Base-by-base conservation (phyloP, 1,140 invertebrate genomes). In the Sinella curviseta region DNA sequence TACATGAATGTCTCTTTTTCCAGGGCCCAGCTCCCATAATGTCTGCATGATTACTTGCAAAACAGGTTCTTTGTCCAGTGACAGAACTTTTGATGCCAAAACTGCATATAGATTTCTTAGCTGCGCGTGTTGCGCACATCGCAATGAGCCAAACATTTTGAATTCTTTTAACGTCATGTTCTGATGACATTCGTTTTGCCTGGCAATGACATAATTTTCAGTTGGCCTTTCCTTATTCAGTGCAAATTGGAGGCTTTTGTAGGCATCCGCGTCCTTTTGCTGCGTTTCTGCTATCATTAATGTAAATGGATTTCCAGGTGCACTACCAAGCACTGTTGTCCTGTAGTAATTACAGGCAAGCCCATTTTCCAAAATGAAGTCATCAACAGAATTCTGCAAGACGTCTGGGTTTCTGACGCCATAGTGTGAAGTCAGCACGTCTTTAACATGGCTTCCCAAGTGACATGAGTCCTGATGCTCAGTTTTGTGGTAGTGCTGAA, bases 171-270 rank as follows among this genome's bases (percentile, higher is more conserved):
- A 8, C 17, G 35, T 24, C 74, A 75, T 2, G 16, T 80, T 73
- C 24, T 57, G 17, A 26, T 77, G 81, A 54, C 81, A 82, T 36
- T 76, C 70, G 28, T 60, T 20, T 70, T 79, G 78, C 1, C 78
- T 28, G 16, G 78, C 70, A 2, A 82, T 60, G 26, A 82, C 78
- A 67, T 78, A n/a, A 65, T 82, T 82, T 14, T 67, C 20, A 8
- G 74, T 75, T 20, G 17, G 74, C 2, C 34, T 1, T 4, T 8
- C 8, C 8, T 16, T 31, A 16, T 48, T 24, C 74, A 75, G 34
- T n/a, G 78, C 73, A 39, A 67, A 80, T 33, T 82, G 81, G 28
- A 82, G 60, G 8, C 16, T 34, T 0, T 24, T 4, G 39, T 82
- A 82, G 0, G 76, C 78, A 60, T 12, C 79, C 54, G 0, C 77